Evolutionary conservation across 2,113 vertebrate genomes (phyloP).

Genomic region (Cephalopholis sonnerati): DNA sequence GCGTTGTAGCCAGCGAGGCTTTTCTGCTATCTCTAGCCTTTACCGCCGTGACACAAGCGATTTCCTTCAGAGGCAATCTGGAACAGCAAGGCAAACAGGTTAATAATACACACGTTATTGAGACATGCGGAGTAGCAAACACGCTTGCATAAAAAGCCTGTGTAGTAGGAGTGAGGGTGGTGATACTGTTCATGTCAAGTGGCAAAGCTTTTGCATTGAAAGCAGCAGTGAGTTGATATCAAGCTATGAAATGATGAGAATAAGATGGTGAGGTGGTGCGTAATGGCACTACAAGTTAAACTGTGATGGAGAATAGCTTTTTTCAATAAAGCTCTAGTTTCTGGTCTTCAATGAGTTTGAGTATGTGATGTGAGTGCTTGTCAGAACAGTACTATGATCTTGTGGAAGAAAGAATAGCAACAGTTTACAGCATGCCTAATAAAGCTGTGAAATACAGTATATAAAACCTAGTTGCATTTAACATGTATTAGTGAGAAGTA

Average conservation of each 20-base stretch:
- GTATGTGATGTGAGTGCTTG: neutral
- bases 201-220: slow-evolving; percentile 43
- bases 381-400: neutral
- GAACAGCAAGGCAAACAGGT: slow-evolving; percentile 99
- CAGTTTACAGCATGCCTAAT: slow-evolving; percentile 31
- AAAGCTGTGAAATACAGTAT: slow-evolving; percentile 9
- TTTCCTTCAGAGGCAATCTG: slow-evolving; percentile 91
- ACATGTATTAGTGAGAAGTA: slow-evolving; percentile 36
- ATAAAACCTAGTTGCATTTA: neutral
- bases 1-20: slow-evolving; percentile 51
- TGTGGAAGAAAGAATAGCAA: slow-evolving; percentile 33
- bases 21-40: slow-evolving; percentile 79
- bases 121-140: slow-evolving; percentile 70
- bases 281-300: neutral
- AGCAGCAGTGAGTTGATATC: slow-evolving; percentile 34
- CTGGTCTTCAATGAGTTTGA: neutral
- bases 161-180: slow-evolving; percentile 39
- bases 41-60: slow-evolving; percentile 80
- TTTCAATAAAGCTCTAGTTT: neutral
- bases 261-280: neutral
- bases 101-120: slow-evolving; percentile 86
- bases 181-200: slow-evolving; percentile 21
- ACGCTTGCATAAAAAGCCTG: slow-evolving; percentile 40
- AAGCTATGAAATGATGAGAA: neutral
- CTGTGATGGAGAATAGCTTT: slow-evolving; percentile 50